Percentiles rank a stretch among this genome's conserved stretches.
phyloP scores from a whole-genome alignment of 1,140 invertebrate species.

The Temnothorax longispinosus region DNA sequence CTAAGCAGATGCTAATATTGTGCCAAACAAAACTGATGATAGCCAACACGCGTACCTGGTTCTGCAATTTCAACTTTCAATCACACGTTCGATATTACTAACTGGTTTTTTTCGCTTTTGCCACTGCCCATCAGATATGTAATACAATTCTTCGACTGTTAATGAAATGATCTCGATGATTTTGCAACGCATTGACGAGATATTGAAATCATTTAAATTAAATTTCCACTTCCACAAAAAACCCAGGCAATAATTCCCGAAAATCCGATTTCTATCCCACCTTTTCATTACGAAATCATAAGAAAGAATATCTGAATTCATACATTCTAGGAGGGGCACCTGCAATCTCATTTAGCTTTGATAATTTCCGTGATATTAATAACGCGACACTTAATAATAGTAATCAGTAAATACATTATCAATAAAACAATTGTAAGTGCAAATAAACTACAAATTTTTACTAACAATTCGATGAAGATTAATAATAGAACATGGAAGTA shows the following conservation, averaged over 20 bases:
- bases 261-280: neutral
- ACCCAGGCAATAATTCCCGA: slow-evolving; percentile 1
- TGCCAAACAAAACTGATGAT: slow-evolving; percentile 64
- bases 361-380: slow-evolving; percentile 36
- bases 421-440: slow-evolving; percentile 6
- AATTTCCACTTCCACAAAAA: slow-evolving; percentile 14
- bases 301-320: slow-evolving; percentile 24
- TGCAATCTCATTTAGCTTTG: slow-evolving; percentile 31
- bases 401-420: slow-evolving; percentile 12
- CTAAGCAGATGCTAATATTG: slow-evolving; percentile 39
- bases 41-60: slow-evolving; percentile 32
- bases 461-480: neutral
- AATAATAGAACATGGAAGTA: neutral
- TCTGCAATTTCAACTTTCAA: slow-evolving; percentile 21
- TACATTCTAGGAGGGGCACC: slow-evolving; percentile 15
- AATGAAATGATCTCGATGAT: slow-evolving; percentile 24
- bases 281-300: slow-evolving; percentile 8
- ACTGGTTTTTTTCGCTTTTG: slow-evolving; percentile 9
- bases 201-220: neutral
- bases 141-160: neutral
- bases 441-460: slow-evolving; percentile 2
- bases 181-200: slow-evolving; percentile 40
- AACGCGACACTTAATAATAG: slow-evolving; percentile 3
- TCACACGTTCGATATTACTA: slow-evolving; percentile 33
- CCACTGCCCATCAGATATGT: slow-evolving; percentile 1